Evolutionary conservation across 2,113 vertebrate genomes (phyloP), one percentile per base, ranked within the genome.

Genomic region (Cyprinodon variegatus): DNA sequence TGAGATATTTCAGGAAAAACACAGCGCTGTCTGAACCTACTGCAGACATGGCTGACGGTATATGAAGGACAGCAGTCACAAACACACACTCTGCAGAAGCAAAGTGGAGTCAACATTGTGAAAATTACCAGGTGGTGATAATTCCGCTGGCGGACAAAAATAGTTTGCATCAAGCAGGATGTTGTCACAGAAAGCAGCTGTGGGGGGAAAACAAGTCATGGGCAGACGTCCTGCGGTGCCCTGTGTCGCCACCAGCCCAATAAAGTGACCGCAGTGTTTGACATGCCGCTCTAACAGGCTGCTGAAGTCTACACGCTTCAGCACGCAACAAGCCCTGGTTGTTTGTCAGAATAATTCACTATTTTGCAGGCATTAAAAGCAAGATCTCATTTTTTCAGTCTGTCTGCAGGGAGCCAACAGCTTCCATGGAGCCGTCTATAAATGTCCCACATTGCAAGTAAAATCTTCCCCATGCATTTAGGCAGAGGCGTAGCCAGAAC

Each of bases 71-170:
- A 83, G 74, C 65, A 80, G 68, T 68, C 75, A 76, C 66, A 68
- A 61, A 29, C 66, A 74, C 38, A 73, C 59, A 67, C 73, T 86
- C 64, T 81, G 75, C 72, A 68, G 50, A 81, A 79, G 74, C 78
- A 73, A 64, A 76, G 70, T 53, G 8, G 2, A 79, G 83, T 85
- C 80, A 83, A 84, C 80, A 87, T 71, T 75, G 87, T 89, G 81
- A 78, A 85, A 86, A 90, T 89, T 78, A 84, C 81, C 90, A 91
- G 87, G 85, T 88, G 86, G 81, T 84, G 82, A 85, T 92, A 84
- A 90, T 86, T 87, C 77, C 79, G 71, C 70, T 61, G 48, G 6
- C 61, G 77, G 91, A 83, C 74, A 50, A 62, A 91, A 86, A 89
- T 90, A 91, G 81, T 82, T 84, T 72, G 61, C 70, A 83, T 81